phyloP scores from a whole-genome alignment of 2,797 vertebrate genomes.

The Ispidina picta region DNA sequence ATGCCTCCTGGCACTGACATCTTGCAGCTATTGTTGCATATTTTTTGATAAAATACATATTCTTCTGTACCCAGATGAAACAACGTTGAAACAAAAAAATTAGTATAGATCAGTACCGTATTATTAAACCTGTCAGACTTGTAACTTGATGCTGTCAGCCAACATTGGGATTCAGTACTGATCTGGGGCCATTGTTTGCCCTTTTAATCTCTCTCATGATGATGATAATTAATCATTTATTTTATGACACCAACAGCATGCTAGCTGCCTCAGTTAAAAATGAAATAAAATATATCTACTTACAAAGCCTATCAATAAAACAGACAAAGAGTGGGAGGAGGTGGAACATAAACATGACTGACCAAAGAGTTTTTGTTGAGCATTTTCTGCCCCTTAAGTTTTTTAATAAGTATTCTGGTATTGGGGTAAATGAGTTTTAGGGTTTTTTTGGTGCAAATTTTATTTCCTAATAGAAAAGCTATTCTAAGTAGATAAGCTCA shows the following conservation, averaged over 20 bases:
- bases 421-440: background rate
- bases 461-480: background rate
- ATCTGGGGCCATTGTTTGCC: background rate
- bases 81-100: background rate
- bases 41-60: background rate
- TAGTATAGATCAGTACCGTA: background rate
- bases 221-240: conserved; percentile 3
- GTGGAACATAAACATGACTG: background rate
- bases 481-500: background rate
- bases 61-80: background rate
- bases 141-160: background rate
- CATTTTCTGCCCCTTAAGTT: background rate
- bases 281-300: background rate
- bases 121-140: background rate
- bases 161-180: background rate
- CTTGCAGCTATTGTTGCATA: background rate
- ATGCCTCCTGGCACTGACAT: background rate
- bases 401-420: background rate
- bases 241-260: background rate
- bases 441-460: background rate
- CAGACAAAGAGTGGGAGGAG: background rate
- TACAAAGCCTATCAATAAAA: background rate
- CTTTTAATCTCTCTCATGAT: background rate
- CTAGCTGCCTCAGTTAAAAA: background rate
- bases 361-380: background rate